Conservation (phyloP, 2,113 vertebrate species). For the Phalacrocorax aristotelis region DNA sequence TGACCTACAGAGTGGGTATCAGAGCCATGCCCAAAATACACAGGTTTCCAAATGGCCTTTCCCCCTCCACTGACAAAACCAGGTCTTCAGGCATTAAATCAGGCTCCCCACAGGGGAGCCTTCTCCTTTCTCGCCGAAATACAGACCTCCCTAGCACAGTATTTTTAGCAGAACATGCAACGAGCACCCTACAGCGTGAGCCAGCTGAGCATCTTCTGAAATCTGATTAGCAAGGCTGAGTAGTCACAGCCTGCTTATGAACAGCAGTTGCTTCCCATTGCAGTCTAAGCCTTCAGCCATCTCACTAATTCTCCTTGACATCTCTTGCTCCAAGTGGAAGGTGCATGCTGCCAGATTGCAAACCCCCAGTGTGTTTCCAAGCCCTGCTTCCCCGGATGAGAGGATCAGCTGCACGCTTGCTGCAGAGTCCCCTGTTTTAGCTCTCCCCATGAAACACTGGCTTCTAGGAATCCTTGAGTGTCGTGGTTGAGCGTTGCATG, state of each 20-base stretch:
- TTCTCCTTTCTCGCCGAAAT: background rate
- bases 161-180: background rate
- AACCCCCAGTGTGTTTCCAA: background rate
- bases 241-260: background rate
- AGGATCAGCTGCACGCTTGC: background rate
- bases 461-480: background rate
- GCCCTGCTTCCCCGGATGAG: fast-evolving
- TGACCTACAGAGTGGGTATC: background rate
- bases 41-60: background rate
- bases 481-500: background rate
- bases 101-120: background rate
- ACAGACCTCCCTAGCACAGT: background rate
- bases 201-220: background rate
- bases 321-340: background rate
- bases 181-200: background rate
- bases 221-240: slow-evolving; percentile 6
- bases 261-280: background rate
- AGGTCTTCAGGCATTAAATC: background rate
- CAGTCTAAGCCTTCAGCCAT: background rate
- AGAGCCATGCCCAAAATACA: fast-evolving
- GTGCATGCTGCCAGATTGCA: fast-evolving
- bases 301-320: background rate
- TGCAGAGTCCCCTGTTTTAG: background rate
- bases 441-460: background rate
- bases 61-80: background rate